Percentiles rank a stretch among this genome's conserved stretches.
Evolutionary conservation across 37 sponge, comb jelly and placozoan species (phyloP).

Genomic region (Tethya wilhelma): DNA sequence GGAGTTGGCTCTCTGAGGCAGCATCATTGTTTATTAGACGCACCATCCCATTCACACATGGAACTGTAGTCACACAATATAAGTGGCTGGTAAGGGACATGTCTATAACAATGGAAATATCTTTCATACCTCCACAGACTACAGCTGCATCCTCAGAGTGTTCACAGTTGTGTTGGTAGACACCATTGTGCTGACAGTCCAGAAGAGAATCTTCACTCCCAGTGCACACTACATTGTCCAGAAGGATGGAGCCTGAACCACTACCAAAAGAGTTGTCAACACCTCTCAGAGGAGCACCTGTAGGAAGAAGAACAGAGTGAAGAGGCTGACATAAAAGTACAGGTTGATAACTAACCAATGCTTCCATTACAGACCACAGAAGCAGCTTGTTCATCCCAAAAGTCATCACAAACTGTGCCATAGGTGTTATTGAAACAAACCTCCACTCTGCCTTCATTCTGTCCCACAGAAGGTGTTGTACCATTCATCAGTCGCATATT

Average conservation of each 20-base stretch:
- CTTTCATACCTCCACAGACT: conserved; percentile 28
- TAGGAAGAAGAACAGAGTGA: too few species aligned
- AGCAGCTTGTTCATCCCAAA: conserved; percentile 31
- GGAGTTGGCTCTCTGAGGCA: background rate
- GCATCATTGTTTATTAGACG: conserved; percentile 6
- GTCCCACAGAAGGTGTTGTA: background rate
- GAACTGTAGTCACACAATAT: conserved; percentile 4
- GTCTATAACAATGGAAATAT: too few species aligned
- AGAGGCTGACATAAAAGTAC: too few species aligned
- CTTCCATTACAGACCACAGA: conserved; percentile 7
- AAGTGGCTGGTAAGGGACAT: too few species aligned
- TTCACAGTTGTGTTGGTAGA: conserved; percentile 35
- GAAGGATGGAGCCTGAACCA: conserved; percentile 20
- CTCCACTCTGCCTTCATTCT: conserved; percentile 25
- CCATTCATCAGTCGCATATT: conserved; percentile 2
- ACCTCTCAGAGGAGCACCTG: conserved; percentile 14
- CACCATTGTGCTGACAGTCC: background rate
- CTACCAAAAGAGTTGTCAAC: conserved; percentile 14
- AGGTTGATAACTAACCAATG: conserved; percentile 22
- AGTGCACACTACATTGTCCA: conserved; percentile 43
- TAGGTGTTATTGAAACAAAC: conserved; percentile 31
- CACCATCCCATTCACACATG: conserved; percentile 34
- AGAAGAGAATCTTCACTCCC: conserved; percentile 31
- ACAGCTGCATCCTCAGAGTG: conserved; percentile 47
- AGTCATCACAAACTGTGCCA: conserved; percentile 39